Conservation (phyloP, 23 tunicate species). For the Styela clava region DNA sequence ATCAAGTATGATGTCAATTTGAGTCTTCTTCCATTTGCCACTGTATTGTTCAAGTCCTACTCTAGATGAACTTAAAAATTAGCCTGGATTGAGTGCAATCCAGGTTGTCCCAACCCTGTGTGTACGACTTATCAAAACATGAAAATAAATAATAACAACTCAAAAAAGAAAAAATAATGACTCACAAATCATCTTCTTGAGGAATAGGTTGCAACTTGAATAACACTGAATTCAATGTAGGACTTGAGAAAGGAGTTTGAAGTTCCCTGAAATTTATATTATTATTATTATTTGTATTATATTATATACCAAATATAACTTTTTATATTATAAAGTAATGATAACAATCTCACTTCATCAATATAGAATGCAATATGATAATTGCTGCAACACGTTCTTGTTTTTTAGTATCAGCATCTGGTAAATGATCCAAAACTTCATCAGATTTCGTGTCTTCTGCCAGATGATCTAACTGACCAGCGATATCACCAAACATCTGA, state of each 20-base stretch:
- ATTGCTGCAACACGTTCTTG: background rate
- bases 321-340: too few relatives aligned
- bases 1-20: too few relatives aligned
- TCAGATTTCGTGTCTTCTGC: background rate
- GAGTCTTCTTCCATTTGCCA: too few relatives aligned
- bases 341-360: constrained; percentile 1
- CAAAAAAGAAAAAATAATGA: background rate
- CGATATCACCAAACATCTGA: constrained; percentile 7
- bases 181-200: background rate
- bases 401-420: background rate
- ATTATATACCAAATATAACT: too few relatives aligned
- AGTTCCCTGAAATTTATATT: constrained; percentile 5
- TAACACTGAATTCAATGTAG: background rate
- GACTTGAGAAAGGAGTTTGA: background rate
- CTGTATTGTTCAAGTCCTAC: too few relatives aligned
- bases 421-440: background rate
- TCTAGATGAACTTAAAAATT: too few relatives aligned
- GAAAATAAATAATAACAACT: too few relatives aligned
- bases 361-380: background rate
- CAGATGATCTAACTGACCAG: background rate
- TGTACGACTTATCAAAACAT: too few relatives aligned
- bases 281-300: too few relatives aligned
- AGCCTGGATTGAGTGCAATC: too few relatives aligned
- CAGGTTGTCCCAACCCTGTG: too few relatives aligned
- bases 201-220: background rate